Percentiles rank a stretch among this genome's conserved stretches.
phyloP scores from a whole-genome alignment of 2,113 vertebrate species.

The Brachyhypopomus gauderio region DNA sequence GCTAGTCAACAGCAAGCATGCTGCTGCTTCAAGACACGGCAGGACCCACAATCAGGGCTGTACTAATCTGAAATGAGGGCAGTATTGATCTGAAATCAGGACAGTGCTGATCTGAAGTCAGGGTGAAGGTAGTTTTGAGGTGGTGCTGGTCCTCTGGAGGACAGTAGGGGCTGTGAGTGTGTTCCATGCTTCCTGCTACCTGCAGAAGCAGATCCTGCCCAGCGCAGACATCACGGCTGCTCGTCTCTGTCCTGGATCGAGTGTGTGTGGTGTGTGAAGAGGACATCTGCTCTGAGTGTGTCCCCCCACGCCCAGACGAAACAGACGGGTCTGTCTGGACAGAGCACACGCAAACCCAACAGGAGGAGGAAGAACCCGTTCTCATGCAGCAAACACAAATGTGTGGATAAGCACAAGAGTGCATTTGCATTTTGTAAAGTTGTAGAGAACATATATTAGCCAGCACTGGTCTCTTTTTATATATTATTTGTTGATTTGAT shows the following conservation, averaged over 20 bases:
- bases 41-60: conserved; percentile 48
- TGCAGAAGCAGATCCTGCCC: conserved; percentile 10
- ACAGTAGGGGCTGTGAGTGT: too few relatives aligned
- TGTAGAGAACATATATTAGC: conserved; percentile 64
- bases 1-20: neutral
- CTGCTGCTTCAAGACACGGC: neutral
- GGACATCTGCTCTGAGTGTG: too few relatives aligned
- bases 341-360: conserved; percentile 31
- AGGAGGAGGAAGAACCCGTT: neutral
- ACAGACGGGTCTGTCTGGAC: conserved; percentile 54
- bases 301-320: conserved; percentile 62
- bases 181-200: neutral
- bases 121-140: too few relatives aligned
- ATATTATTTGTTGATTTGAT: conserved; percentile 60
- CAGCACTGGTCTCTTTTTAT: conserved; percentile 62
- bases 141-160: too few relatives aligned
- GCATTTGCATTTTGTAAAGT: conserved; percentile 65
- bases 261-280: too few relatives aligned
- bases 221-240: neutral
- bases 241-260: conserved; percentile 63
- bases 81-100: too few relatives aligned
- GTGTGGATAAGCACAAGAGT: conserved; percentile 69
- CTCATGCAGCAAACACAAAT: conserved; percentile 48
- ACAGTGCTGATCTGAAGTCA: too few relatives aligned
- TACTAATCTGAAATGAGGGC: too few relatives aligned